These are phyloP conservation scores for Chloropsis hardwickii DNA, from an alignment of 2,113 vertebrate genomes.

Conservation along the genomic window DNA sequence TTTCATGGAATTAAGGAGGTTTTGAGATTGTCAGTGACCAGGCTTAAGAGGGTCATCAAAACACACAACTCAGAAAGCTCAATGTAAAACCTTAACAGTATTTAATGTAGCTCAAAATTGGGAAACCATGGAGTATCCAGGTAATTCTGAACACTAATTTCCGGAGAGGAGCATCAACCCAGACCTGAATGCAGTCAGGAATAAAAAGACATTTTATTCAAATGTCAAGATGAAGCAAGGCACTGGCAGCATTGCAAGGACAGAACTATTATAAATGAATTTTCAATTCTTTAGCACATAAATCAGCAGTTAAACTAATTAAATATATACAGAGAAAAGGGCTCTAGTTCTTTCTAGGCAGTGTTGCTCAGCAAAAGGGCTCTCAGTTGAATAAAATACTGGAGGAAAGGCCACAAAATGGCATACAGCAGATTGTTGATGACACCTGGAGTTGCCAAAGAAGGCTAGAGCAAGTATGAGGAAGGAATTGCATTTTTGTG, in stretches of 20 bases:
- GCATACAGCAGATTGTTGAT: conserved; percentile 19
- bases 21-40: neutral
- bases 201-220: conserved; percentile 1
- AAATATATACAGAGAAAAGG: neutral
- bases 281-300: neutral
- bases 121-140: neutral
- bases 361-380: neutral
- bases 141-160: neutral
- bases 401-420: neutral
- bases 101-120: neutral
- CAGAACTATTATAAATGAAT: neutral
- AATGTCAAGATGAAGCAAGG: neutral
- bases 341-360: neutral
- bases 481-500: conserved; percentile 70
- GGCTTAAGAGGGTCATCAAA: neutral
- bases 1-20: neutral
- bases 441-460: conserved; percentile 58
- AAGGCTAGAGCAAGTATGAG: conserved; percentile 23
- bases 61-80: neutral
- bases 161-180: neutral
- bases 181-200: neutral
- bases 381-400: neutral
- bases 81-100: neutral
- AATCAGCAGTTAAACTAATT: conserved; percentile 3
- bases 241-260: neutral